Evolutionary conservation across 1,140 invertebrate genomes (phyloP).

Genomic region (Acromyrmex heyeri): DNA sequence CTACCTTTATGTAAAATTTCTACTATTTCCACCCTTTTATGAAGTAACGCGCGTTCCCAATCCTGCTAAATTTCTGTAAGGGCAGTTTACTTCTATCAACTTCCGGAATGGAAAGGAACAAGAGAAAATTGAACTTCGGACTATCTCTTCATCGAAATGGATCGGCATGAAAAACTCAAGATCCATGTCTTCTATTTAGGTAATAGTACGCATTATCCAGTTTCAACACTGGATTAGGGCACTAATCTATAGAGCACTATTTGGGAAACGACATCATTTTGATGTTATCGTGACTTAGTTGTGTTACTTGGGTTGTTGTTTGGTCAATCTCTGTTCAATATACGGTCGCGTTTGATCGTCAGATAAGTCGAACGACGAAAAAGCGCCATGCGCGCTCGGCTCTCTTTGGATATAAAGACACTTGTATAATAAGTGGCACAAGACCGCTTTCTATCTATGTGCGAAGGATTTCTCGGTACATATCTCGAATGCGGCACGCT

Average conservation of each 20-base stretch:
- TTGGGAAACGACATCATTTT: neutral
- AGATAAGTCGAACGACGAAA: conserved; percentile 11
- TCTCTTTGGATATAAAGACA: conserved; percentile 52
- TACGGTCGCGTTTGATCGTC: neutral
- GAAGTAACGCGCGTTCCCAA: no score
- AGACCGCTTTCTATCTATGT: conserved; percentile 72
- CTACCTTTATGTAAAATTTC: no score
- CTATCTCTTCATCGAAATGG: conserved; percentile 27
- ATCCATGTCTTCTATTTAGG: conserved; percentile 30
- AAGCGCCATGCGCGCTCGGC: neutral
- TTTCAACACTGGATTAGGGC: neutral
- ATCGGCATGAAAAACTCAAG: conserved; percentile 7
- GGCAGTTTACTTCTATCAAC: neutral
- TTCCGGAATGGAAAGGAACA: neutral
- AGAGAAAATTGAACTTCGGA: neutral
- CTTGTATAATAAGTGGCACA: conserved; percentile 72
- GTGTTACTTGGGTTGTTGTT: neutral
- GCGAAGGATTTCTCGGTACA: conserved; percentile 19
- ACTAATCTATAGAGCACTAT: neutral
- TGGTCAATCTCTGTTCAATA: conserved; percentile 10
- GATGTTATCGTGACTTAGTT: no score
- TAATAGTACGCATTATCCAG: conserved; percentile 31
- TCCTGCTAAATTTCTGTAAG: no score
- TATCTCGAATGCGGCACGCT: conserved; percentile 22
- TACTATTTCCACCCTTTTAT: neutral